A percentile compares a stretch with the other conserved stretches of the same genome.
Conservation (phyloP, 2,888 invertebrate species). For the Pilophorus perplexus region DNA sequence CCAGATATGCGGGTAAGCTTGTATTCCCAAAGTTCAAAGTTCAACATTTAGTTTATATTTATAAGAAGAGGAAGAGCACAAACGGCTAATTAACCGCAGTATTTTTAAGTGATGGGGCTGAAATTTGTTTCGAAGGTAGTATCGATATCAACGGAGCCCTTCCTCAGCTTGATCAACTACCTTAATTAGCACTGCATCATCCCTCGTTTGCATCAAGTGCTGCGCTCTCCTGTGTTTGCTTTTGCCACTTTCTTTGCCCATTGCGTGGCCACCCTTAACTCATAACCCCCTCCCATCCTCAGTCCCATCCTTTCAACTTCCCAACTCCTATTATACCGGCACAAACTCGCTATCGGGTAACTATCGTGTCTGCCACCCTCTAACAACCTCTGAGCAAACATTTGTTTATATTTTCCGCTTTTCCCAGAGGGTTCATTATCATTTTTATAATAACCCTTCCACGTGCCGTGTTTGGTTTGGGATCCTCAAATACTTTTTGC, state of each 20-base stretch:
- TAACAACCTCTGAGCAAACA: conserved; percentile 37
- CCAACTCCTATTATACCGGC: conserved; percentile 28
- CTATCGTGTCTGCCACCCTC: conserved; percentile 32
- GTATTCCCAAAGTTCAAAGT: too few species aligned
- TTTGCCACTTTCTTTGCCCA: conserved; percentile 27
- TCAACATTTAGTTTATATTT: too few species aligned
- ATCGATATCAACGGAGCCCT: too few species aligned
- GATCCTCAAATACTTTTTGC: conserved; percentile 11
- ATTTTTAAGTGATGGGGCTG: too few species aligned
- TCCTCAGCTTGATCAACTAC: conserved; percentile 20
- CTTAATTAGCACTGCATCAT: too few species aligned
- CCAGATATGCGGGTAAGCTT: too few species aligned
- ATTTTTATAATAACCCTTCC: conserved; percentile 34
- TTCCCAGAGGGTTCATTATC: conserved; percentile 36
- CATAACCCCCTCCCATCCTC: neutral
- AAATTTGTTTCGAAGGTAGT: too few species aligned
- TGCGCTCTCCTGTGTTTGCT: conserved; percentile 27
- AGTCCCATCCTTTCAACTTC: neutral
- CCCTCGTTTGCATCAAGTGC: too few species aligned
- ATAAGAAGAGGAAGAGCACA: too few species aligned
- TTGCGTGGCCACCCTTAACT: conserved; percentile 30
- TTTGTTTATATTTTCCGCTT: conserved; percentile 37
- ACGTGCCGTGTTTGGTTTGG: conserved; percentile 24
- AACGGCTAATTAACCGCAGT: too few species aligned
- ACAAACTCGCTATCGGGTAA: conserved; percentile 37